These are phyloP conservation scores for Deilephila elpenor DNA, from an alignment of 2,888 invertebrate genomes.

Conservation along the genomic window DNA sequence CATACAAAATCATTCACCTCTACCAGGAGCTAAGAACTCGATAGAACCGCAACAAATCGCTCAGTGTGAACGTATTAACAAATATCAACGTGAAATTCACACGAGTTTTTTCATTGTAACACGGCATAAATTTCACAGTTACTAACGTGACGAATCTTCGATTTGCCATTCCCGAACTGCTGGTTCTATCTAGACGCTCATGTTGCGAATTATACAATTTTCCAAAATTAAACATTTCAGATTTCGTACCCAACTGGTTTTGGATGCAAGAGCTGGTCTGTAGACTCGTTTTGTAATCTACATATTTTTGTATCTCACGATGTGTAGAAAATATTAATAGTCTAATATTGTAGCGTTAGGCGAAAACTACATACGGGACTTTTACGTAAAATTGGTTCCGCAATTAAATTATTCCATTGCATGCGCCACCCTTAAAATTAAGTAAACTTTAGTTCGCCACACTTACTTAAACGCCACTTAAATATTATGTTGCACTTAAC, in stretches of 20 bases:
- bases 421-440: no score
- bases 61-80: slow-evolving; percentile 18
- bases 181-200: not conserved
- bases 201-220: slow-evolving; percentile 23
- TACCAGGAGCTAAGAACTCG: slow-evolving; percentile 3
- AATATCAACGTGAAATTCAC: slow-evolving; percentile 15
- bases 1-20: slow-evolving; percentile 1
- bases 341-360: slow-evolving; percentile 1
- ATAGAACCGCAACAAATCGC: slow-evolving; percentile 8
- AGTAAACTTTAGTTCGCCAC: no score
- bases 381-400: not conserved
- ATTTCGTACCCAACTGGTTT: slow-evolving; percentile 23
- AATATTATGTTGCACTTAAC: no score
- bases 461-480: no score
- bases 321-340: slow-evolving; percentile 3
- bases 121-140: slow-evolving; percentile 14
- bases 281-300: slow-evolving; percentile 6
- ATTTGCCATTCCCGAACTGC: slow-evolving; percentile 11
- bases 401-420: no score
- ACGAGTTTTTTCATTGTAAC: slow-evolving; percentile 19
- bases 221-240: slow-evolving; percentile 13
- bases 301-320: not conserved
- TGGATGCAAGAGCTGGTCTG: slow-evolving; percentile 5
- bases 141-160: not conserved
- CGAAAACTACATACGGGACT: not conserved